Evolutionary conservation across 2,797 vertebrate genomes (phyloP).

Genomic region (Pitangus sulphuratus): DNA sequence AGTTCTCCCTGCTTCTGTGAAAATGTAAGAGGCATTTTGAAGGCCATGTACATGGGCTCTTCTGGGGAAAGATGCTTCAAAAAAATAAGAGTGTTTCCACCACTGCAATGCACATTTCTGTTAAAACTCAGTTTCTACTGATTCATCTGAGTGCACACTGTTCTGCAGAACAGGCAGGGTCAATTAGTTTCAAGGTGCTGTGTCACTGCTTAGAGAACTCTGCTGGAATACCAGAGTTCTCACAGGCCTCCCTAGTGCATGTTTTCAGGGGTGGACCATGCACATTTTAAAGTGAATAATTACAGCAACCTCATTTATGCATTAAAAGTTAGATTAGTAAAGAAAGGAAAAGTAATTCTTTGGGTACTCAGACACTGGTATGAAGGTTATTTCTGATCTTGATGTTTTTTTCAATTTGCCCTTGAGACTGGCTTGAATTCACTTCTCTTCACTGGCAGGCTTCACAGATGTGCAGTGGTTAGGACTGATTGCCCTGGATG

Average conservation of each 20-base stretch:
- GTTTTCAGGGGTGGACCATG: background rate
- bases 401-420: background rate
- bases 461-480: background rate
- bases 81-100: background rate
- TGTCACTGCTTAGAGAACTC: background rate
- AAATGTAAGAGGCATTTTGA: background rate
- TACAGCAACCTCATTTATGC: background rate
- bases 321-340: background rate
- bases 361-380: background rate
- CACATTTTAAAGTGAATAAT: background rate
- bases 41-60: background rate
- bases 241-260: background rate
- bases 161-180: background rate
- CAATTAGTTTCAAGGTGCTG: background rate
- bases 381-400: background rate
- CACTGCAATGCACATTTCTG: background rate
- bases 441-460: no score
- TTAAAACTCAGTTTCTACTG: background rate
- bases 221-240: background rate
- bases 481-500: background rate
- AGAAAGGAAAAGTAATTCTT: background rate
- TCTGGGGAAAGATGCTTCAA: background rate
- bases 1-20: background rate
- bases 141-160: background rate
- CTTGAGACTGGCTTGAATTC: background rate